Conservation (phyloP, 2,113 vertebrate species). For the Tauraco erythrolophus region DNA sequence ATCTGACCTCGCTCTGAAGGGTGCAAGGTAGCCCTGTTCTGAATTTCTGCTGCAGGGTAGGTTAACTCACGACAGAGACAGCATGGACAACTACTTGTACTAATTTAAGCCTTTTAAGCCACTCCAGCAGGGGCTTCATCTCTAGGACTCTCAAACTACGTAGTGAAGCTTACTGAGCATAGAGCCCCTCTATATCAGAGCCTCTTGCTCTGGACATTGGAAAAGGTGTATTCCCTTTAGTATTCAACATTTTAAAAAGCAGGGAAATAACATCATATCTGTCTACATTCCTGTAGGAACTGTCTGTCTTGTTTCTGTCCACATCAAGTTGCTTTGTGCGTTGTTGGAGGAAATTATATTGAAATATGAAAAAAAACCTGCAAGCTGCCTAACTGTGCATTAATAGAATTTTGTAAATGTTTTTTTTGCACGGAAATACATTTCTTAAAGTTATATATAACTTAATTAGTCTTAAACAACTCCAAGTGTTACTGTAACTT, state of each 20-base stretch:
- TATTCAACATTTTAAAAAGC: background rate
- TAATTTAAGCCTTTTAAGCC: background rate
- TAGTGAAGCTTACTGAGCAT: background rate
- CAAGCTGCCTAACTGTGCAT: background rate
- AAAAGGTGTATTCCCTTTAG: background rate
- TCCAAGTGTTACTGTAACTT: background rate
- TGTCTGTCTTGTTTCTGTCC: background rate
- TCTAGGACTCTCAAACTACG: background rate
- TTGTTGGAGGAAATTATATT: background rate
- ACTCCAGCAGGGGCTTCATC: background rate
- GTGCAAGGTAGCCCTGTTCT: background rate
- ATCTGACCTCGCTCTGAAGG: background rate
- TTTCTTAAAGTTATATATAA: background rate
- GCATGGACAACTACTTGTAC: background rate
- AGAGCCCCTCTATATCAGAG: background rate
- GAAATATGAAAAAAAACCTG: background rate
- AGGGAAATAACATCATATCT: background rate
- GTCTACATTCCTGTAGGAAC: background rate
- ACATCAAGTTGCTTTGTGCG: rapidly evolving
- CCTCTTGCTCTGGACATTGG: background rate
- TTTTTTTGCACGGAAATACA: background rate
- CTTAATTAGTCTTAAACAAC: background rate
- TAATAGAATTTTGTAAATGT: background rate
- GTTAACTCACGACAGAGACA: background rate
- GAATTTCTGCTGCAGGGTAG: background rate